A percentile compares a stretch with the other conserved stretches of the same genome.
Evolutionary conservation across 2,113 vertebrate species (phyloP).

Genomic region (Verasper variegatus): DNA sequence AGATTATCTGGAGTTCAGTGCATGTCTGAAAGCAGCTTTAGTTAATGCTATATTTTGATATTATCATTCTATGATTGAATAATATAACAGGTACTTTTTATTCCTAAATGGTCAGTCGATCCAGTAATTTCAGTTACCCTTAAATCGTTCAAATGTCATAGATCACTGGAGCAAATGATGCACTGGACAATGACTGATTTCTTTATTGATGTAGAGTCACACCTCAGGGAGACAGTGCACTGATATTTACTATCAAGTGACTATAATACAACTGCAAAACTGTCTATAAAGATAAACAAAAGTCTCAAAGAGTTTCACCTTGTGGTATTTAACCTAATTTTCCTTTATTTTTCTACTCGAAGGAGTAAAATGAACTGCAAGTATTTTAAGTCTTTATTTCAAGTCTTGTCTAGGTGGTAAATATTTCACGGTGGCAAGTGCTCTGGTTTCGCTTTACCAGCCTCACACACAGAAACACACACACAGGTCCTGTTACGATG

Average conservation of each 20-base stretch:
- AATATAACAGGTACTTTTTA: background rate
- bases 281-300: background rate
- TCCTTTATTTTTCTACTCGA: too few species aligned
- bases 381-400: background rate
- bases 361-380: background rate
- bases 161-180: background rate
- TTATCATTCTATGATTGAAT: background rate
- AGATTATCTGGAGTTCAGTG: too few species aligned
- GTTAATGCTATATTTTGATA: too few species aligned
- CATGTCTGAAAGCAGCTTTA: too few species aligned
- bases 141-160: background rate
- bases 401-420: slow-evolving; percentile 45
- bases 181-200: background rate
- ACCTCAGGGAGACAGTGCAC: background rate
- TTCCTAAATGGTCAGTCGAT: background rate
- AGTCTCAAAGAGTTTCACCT: too few species aligned
- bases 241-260: background rate
- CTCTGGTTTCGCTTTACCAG: slow-evolving; percentile 66
- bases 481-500: slow-evolving; percentile 58
- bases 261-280: too few species aligned
- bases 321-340: too few species aligned
- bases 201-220: too few species aligned
- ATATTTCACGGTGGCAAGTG: slow-evolving; percentile 72
- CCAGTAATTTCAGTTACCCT: too few species aligned
- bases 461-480: slow-evolving; percentile 2